phyloP scores from a whole-genome alignment of 2,113 vertebrate genomes.

The Rostratula benghalensis region DNA sequence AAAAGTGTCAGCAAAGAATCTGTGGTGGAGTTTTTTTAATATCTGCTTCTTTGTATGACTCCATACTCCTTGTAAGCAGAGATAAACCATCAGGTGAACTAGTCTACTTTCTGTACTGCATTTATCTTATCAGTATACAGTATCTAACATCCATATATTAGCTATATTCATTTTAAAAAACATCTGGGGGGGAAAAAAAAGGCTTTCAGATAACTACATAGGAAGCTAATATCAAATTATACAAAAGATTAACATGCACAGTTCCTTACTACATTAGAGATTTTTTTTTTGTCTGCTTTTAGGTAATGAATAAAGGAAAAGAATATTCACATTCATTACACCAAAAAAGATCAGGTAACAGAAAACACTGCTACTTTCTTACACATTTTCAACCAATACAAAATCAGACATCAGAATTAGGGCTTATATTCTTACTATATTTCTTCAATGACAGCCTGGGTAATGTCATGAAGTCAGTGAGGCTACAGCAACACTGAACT shows the following conservation, averaged over 20 bases:
- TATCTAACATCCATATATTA: slow-evolving; percentile 15
- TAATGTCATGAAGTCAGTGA: neutral
- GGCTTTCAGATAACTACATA: neutral
- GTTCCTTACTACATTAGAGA: neutral
- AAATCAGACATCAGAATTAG: neutral
- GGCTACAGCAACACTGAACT: neutral
- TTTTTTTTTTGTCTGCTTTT: neutral
- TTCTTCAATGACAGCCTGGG: neutral
- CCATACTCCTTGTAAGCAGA: neutral
- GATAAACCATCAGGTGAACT: slow-evolving; percentile 3
- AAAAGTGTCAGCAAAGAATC: neutral
- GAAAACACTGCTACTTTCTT: neutral
- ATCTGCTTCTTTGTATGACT: neutral
- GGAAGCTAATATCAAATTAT: neutral
- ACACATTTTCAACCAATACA: neutral
- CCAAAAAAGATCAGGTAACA: neutral
- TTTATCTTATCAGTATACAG: slow-evolving; percentile 16
- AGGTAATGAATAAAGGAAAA: neutral
- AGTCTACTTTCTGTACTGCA: neutral
- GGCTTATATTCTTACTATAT: neutral
- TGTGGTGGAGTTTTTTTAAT: neutral
- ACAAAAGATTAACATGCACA: neutral
- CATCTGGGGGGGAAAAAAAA: neutral
- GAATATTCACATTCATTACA: neutral
- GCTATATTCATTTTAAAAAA: slow-evolving; percentile 17